These are phyloP conservation scores for Miniopterus natalensis DNA, from an alignment of 2,113 vertebrate species.

Conservation along the genomic window DNA sequence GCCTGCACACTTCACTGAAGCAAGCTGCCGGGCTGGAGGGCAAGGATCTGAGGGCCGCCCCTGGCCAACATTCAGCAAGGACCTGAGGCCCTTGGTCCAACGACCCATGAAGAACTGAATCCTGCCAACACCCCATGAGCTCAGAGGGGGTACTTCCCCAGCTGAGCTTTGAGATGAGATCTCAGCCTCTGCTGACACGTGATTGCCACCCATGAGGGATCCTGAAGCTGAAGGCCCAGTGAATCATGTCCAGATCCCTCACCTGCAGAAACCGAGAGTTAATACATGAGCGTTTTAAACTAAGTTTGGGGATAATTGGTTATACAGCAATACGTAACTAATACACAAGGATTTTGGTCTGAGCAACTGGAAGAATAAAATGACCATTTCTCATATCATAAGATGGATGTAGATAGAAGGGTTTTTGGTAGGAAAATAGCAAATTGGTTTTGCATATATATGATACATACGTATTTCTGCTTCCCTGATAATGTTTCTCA, in stretches of 20 bases:
- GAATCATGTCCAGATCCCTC: neutral
- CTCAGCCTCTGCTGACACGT: fast-evolving
- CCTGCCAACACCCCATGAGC: neutral
- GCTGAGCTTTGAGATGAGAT: neutral
- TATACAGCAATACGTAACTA: neutral
- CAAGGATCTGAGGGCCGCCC: neutral
- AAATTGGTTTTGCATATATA: neutral
- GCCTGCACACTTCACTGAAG: neutral
- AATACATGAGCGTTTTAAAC: neutral
- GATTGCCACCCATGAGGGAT: neutral
- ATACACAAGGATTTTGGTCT: neutral
- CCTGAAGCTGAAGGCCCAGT: no score
- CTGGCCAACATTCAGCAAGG: neutral
- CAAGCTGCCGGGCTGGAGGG: neutral
- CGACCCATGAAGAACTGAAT: fast-evolving
- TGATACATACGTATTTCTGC: neutral
- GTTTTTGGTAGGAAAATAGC: neutral
- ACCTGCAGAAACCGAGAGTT: neutral
- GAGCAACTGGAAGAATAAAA: neutral
- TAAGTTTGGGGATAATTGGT: neutral
- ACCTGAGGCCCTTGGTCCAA: neutral
- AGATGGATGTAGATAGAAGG: neutral
- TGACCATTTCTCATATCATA: neutral
- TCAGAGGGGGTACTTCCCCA: neutral
- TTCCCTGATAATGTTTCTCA: neutral